Evolutionary conservation across 2,888 invertebrate genomes (phyloP).

Genomic region (Drosophila greeni): DNA sequence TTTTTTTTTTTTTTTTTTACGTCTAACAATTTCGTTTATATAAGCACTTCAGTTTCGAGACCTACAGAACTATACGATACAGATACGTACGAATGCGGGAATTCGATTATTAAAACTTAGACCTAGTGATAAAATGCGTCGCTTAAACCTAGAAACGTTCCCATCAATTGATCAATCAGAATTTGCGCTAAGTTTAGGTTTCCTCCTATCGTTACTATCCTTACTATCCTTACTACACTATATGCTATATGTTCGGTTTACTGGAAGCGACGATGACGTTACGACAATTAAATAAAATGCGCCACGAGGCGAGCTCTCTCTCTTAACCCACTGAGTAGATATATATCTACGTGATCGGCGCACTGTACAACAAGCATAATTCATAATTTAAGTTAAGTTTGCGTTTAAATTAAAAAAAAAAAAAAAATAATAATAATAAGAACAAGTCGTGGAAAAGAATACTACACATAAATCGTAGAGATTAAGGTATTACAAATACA

Average conservation of each 20-base stretch:
- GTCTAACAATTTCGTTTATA: constrained; percentile 65
- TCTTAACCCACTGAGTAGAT: constrained; percentile 27
- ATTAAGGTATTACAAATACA: constrained; percentile 9
- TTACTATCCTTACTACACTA: not conserved
- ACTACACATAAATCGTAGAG: constrained; percentile 18
- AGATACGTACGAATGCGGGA: constrained; percentile 15
- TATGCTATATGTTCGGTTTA: constrained; percentile 48
- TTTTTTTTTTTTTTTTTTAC: constrained; percentile 48
- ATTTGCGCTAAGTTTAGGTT: constrained; percentile 65
- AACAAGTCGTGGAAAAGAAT: constrained; percentile 10
- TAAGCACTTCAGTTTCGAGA: constrained; percentile 71
- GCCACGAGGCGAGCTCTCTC: constrained; percentile 39
- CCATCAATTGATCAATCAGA: constrained; percentile 41
- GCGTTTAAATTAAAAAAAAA: constrained; percentile 11
- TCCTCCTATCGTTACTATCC: constrained; percentile 21
- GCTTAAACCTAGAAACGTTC: constrained; percentile 21
- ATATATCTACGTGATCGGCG: constrained; percentile 45
- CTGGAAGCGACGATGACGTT: constrained; percentile 67
- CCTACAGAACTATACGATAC: constrained; percentile 29
- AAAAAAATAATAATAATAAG: constrained; percentile 1
- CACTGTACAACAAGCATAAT: constrained; percentile 66
- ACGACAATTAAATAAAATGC: constrained; percentile 45
- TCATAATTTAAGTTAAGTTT: constrained; percentile 61
- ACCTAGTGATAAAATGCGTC: constrained; percentile 21
- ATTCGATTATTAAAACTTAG: constrained; percentile 31